Conservation (phyloP, 2,113 vertebrate species). For the Calonectris borealis region DNA sequence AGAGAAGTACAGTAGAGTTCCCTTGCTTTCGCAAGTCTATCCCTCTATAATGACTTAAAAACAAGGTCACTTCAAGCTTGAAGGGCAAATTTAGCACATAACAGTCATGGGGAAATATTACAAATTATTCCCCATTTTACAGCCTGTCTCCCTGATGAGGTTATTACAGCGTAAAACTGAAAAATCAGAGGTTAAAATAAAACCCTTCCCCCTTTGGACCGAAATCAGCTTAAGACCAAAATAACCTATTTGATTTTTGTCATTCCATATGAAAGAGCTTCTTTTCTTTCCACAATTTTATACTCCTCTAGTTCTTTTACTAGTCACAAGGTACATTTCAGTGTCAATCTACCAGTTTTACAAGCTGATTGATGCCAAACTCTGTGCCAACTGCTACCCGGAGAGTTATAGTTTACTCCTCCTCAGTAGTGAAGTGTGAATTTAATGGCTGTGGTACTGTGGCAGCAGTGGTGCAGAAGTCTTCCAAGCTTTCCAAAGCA, state of each 20-base stretch:
- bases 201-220: constrained; percentile 12
- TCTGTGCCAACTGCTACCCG: neutral
- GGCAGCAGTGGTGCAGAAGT: neutral
- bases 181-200: constrained; percentile 62
- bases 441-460: neutral
- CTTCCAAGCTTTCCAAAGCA: neutral
- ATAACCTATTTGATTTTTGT: constrained; percentile 10
- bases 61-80: constrained; percentile 41
- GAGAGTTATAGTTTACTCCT: constrained; percentile 22
- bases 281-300: neutral
- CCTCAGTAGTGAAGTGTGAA: neutral
- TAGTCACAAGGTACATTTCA: constrained; percentile 12
- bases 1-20: neutral
- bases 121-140: constrained; percentile 43
- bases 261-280: neutral
- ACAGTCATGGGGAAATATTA: constrained; percentile 25
- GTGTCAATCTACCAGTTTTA: constrained; percentile 25
- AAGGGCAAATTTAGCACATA: constrained; percentile 58
- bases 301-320: neutral
- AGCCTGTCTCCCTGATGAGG: constrained; percentile 42
- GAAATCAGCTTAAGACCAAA: constrained; percentile 36
- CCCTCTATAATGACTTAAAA: constrained; percentile 32
- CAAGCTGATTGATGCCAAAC: constrained; percentile 34
- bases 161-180: constrained; percentile 46
- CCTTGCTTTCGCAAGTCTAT: constrained; percentile 36